These are phyloP conservation scores for Python bivittatus DNA, from an alignment of 2,113 vertebrate genomes.

Conservation along the genomic window DNA sequence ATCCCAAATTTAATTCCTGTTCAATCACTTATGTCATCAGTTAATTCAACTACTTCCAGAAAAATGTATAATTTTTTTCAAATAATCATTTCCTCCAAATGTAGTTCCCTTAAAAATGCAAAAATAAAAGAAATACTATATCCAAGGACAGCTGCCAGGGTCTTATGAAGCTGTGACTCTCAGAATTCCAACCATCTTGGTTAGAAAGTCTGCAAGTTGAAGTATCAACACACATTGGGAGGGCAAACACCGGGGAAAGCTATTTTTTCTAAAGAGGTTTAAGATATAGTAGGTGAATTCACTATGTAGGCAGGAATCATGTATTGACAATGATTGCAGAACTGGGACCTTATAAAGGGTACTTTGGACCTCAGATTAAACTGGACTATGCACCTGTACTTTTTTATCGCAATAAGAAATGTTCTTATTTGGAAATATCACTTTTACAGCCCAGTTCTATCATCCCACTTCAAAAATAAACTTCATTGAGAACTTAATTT, in stretches of 20 bases:
- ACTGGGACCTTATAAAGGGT: background rate
- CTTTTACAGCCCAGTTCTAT: background rate
- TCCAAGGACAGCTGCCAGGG: background rate
- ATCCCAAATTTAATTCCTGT: background rate
- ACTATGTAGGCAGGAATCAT: background rate
- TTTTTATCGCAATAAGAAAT: background rate
- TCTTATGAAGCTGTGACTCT: background rate
- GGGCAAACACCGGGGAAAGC: background rate
- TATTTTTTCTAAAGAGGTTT: background rate
- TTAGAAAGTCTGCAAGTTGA: background rate
- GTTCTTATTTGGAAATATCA: background rate
- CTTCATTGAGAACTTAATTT: background rate
- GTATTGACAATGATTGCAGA: background rate
- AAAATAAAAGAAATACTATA: too few relatives aligned
- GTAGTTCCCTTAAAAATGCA: background rate
- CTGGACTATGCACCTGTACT: background rate
- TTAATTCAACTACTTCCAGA: background rate
- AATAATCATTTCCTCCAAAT: background rate
- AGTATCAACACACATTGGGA: background rate
- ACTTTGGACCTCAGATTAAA: background rate
- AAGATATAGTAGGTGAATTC: background rate
- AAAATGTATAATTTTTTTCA: too few relatives aligned
- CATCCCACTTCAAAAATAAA: background rate
- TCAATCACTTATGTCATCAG: background rate
- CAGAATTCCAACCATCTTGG: background rate